phyloP scores from a whole-genome alignment of 2,113 vertebrate species.

The Otolemur garnettii region DNA sequence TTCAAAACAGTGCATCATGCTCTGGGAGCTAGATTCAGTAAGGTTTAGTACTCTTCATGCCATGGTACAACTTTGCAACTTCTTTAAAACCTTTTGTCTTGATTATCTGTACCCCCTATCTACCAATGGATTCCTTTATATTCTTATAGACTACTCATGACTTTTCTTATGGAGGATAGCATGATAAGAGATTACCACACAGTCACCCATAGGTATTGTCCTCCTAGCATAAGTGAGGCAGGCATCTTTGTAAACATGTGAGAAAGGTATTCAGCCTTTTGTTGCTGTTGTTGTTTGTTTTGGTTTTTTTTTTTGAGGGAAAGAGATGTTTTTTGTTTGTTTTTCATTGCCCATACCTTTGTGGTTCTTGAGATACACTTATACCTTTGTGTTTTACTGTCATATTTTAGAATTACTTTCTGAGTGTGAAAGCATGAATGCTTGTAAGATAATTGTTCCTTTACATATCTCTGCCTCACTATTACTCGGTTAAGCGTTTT shows the following conservation, averaged over 20 bases:
- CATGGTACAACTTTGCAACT: not conserved
- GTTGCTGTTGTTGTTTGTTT: too few relatives aligned
- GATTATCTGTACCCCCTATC: not conserved
- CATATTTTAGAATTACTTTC: too few relatives aligned
- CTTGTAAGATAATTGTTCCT: too few relatives aligned
- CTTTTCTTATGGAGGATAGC: not conserved
- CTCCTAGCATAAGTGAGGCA: not conserved
- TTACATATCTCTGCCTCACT: too few relatives aligned
- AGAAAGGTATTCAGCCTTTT: not conserved
- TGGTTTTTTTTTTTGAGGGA: too few relatives aligned
- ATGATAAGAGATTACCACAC: not conserved
- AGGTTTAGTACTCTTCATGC: not conserved
- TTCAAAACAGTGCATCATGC: not conserved
- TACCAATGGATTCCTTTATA: not conserved
- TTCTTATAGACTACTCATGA: not conserved
- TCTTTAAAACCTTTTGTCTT: not conserved
- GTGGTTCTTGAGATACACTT: too few relatives aligned
- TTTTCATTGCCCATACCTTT: too few relatives aligned
- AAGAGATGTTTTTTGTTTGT: not conserved
- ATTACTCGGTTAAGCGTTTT: too few relatives aligned
- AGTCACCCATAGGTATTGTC: not conserved
- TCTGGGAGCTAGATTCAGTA: not conserved
- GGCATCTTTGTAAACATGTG: not conserved
- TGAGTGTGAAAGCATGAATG: too few relatives aligned
- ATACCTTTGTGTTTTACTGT: too few relatives aligned